Evolutionary conservation across 2,113 vertebrate genomes (phyloP).

Genomic region (Condylura cristata): DNA sequence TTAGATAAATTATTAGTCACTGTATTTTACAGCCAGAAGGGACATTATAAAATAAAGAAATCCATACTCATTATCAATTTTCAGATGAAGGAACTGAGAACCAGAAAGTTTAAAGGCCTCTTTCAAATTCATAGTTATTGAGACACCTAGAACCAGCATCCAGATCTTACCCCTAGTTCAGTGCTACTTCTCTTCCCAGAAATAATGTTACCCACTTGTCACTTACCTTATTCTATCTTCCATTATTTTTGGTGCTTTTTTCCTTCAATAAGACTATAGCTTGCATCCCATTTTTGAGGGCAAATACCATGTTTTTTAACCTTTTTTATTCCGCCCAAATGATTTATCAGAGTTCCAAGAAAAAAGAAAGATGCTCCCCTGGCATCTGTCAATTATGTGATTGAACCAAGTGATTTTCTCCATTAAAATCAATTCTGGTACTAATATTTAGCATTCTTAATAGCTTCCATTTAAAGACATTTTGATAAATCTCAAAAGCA

Average conservation of each 20-base stretch:
- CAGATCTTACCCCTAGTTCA: background rate
- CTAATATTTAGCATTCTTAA: background rate
- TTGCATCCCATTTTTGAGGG: background rate
- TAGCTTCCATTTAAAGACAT: background rate
- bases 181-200: background rate
- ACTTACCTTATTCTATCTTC: background rate
- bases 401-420: background rate
- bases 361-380: background rate
- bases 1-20: background rate
- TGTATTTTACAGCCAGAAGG: slow-evolving; percentile 11
- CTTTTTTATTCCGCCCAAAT: background rate
- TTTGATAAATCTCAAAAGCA: background rate
- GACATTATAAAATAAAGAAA: background rate
- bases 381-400: background rate
- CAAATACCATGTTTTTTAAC: background rate
- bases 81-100: slow-evolving; percentile 33
- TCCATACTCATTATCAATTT: background rate
- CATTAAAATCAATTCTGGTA: background rate
- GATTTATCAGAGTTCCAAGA: background rate
- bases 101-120: background rate
- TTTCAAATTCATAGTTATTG: background rate
- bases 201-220: background rate
- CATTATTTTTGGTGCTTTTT: background rate
- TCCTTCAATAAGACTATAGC: background rate
- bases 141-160: background rate